These are phyloP conservation scores for Drosophila teissieri DNA, from an alignment of 1,140 invertebrate genomes.

Conservation along the genomic window DNA sequence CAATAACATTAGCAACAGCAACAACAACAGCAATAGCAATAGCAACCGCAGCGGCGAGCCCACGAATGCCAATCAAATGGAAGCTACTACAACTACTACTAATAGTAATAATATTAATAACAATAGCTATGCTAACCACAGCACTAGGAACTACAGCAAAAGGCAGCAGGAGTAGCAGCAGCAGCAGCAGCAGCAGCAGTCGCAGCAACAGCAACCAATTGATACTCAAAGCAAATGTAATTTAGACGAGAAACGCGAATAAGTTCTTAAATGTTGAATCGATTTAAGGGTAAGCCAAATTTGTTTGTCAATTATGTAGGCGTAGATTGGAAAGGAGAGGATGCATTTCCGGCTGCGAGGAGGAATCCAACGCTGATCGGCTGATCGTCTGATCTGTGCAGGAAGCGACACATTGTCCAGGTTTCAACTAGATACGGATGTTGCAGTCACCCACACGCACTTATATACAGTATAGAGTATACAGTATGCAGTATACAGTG, in stretches of 20 bases:
- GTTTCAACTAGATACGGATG: slow-evolving; percentile 73
- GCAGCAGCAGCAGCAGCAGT: slow-evolving; percentile 17
- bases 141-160: slow-evolving; percentile 61
- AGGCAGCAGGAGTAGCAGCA: slow-evolving; percentile 42
- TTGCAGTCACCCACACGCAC: slow-evolving; percentile 47
- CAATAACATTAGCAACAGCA: slow-evolving; percentile 42
- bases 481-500: background rate
- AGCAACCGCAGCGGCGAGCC: slow-evolving; percentile 52
- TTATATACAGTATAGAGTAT: slow-evolving; percentile 7
- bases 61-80: slow-evolving; percentile 77
- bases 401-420: slow-evolving; percentile 51
- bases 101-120: slow-evolving; percentile 45
- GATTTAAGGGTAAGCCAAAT: slow-evolving; percentile 80
- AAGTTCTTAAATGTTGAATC: slow-evolving; percentile 69
- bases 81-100: slow-evolving; percentile 73
- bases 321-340: slow-evolving; percentile 6
- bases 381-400: slow-evolving; percentile 64
- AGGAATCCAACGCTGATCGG: slow-evolving; percentile 57
- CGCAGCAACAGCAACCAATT: slow-evolving; percentile 60
- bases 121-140: slow-evolving; percentile 55
- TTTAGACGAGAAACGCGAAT: slow-evolving; percentile 30
- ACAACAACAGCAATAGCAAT: slow-evolving; percentile 37
- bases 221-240: slow-evolving; percentile 66
- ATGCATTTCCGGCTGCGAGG: slow-evolving; percentile 12
- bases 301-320: slow-evolving; percentile 76